Percentiles rank a stretch among this genome's conserved stretches.
phyloP scores from a whole-genome alignment of 1,140 invertebrate species.

The Pogonus chalceus region DNA sequence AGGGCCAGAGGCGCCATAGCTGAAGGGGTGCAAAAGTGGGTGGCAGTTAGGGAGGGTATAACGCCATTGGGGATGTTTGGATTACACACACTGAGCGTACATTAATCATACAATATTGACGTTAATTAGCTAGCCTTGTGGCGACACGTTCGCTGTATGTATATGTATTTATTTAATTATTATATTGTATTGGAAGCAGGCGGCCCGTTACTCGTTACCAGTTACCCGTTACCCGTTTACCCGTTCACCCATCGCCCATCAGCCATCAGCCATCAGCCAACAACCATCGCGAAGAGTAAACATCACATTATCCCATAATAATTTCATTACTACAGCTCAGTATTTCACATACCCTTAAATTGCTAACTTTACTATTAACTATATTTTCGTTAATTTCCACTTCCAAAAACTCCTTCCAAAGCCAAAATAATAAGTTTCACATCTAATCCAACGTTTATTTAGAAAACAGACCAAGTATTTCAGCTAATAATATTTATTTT shows the following conservation, averaged over 20 bases:
- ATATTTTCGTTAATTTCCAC: no score
- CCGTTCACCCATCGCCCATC: no score
- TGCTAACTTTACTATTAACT: no score
- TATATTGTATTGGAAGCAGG: slow-evolving; percentile 5
- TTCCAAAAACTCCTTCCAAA: no score
- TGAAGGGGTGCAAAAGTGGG: background rate
- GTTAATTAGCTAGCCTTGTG: slow-evolving; percentile 5
- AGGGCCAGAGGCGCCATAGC: background rate
- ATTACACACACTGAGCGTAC: slow-evolving; percentile 2
- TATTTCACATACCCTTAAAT: no score
- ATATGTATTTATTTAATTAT: slow-evolving; percentile 7
- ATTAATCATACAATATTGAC: slow-evolving; percentile 11
- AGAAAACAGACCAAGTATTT: no score
- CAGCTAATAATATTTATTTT: no score
- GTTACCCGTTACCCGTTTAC: no score
- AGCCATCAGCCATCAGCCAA: background rate
- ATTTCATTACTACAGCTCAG: no score
- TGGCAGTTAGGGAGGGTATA: background rate
- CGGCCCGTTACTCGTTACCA: no score
- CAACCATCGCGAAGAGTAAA: background rate
- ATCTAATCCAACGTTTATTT: no score
- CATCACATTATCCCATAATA: slow-evolving; percentile 3
- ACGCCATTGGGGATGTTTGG: slow-evolving; percentile 1
- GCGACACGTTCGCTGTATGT: slow-evolving; percentile 1
- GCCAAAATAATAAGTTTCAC: no score